Conservation (phyloP, 2,113 vertebrate genomes). For the Passer domesticus region DNA sequence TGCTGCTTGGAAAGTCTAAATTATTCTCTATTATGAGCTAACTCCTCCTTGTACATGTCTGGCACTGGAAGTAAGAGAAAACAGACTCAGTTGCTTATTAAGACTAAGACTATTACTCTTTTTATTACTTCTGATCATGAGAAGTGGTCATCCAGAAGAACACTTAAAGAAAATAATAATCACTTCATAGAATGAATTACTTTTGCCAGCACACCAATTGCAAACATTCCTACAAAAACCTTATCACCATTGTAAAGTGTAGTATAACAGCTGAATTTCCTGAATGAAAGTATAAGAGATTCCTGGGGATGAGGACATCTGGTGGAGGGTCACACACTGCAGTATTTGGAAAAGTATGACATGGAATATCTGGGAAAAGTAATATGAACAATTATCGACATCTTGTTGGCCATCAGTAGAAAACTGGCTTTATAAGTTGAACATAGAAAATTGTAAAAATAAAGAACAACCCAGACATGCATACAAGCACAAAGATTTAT, state of each 20-base stretch:
- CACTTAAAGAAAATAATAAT: constrained; percentile 21
- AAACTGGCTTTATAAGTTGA: neutral
- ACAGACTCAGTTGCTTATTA: neutral
- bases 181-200: constrained; percentile 20
- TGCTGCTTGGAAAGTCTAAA: neutral
- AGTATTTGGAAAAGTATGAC: neutral
- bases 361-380: neutral
- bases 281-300: neutral
- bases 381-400: neutral
- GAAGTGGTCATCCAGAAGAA: neutral
- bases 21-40: neutral
- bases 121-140: neutral
- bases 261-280: neutral
- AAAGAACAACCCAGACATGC: neutral
- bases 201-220: constrained; percentile 17
- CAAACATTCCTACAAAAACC: neutral
- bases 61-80: neutral
- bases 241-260: neutral
- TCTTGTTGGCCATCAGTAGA: neutral
- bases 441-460: neutral
- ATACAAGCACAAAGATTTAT: neutral
- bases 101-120: neutral
- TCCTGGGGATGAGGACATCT: neutral
- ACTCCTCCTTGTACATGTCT: neutral
- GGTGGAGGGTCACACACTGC: neutral